Evolutionary conservation across 2,888 invertebrate genomes (phyloP).

Genomic region (Ceriagrion tenellum): DNA sequence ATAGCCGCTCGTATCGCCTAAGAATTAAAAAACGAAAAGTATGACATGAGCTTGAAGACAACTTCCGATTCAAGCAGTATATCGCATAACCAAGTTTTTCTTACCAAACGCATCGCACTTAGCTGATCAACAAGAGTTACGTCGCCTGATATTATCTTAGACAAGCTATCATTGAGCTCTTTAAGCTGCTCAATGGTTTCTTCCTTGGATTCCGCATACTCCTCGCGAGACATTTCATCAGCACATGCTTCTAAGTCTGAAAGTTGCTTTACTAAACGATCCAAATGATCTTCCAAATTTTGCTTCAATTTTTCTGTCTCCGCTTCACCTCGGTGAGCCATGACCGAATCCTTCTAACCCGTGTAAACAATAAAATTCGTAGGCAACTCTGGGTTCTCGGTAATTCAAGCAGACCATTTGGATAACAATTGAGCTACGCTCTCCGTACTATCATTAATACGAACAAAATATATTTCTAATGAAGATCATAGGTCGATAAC

Average conservation of each 20-base stretch:
- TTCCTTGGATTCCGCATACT: constrained; percentile 84
- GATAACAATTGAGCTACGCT: constrained; percentile 1
- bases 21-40: constrained; percentile 71
- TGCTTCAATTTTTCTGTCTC: constrained; percentile 83
- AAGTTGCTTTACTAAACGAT: constrained; percentile 84
- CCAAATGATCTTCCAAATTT: constrained; percentile 85
- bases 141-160: constrained; percentile 84
- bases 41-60: neutral
- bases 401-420: neutral
- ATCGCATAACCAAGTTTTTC: neutral
- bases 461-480: too few species aligned
- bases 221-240: constrained; percentile 82
- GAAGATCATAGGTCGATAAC: too few species aligned
- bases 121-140: constrained; percentile 84
- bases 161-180: constrained; percentile 84
- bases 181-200: constrained; percentile 86
- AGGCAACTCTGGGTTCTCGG: neutral
- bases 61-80: neutral
- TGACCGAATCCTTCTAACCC: constrained; percentile 72
- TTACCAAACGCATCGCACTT: constrained; percentile 84
- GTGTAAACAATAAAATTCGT: neutral
- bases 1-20: constrained; percentile 88
- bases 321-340: constrained; percentile 80
- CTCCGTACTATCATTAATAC: too few species aligned
- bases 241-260: constrained; percentile 85